A percentile compares a stretch with the other conserved stretches of the same genome.
These are phyloP conservation scores for Pheosia gnoma DNA, from an alignment of 2,888 invertebrate species.

Conservation along the genomic window DNA sequence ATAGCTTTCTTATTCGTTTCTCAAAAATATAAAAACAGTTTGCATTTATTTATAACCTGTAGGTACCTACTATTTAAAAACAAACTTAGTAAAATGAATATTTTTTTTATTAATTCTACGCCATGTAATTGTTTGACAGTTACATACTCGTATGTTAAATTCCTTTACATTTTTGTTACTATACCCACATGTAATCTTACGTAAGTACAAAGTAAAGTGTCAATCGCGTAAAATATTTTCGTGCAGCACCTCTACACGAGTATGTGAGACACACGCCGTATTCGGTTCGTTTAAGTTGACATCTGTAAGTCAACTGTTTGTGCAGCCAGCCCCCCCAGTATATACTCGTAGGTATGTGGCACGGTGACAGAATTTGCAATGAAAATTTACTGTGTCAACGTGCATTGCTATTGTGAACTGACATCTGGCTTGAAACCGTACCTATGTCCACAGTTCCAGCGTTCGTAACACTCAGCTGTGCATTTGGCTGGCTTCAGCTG, in stretches of 20 bases:
- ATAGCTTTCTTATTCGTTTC: conserved; percentile 8
- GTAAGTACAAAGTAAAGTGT: neutral
- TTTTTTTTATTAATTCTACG: too few species aligned
- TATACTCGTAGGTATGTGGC: neutral
- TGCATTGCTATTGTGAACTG: conserved; percentile 71
- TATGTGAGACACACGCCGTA: conserved; percentile 59
- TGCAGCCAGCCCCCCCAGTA: conserved; percentile 58
- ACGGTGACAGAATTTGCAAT: conserved; percentile 7
- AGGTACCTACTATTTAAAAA: neutral
- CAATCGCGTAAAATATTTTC: conserved; percentile 13
- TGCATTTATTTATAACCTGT: neutral
- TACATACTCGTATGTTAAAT: too few species aligned
- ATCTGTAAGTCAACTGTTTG: conserved; percentile 79
- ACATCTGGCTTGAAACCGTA: conserved; percentile 61
- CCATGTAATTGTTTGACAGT: too few species aligned
- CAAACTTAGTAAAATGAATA: too few species aligned
- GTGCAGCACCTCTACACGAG: conserved; percentile 9
- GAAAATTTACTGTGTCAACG: conserved; percentile 65
- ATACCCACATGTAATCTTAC: too few species aligned
- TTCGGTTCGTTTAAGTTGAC: conserved; percentile 83
- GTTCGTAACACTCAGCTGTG: neutral
- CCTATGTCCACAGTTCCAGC: conserved; percentile 35
- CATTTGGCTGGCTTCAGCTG: neutral
- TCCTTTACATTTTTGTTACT: too few species aligned
- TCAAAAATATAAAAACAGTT: neutral